Conservation (phyloP, 2,888 invertebrate genomes). For the Pilophorus perplexus region DNA sequence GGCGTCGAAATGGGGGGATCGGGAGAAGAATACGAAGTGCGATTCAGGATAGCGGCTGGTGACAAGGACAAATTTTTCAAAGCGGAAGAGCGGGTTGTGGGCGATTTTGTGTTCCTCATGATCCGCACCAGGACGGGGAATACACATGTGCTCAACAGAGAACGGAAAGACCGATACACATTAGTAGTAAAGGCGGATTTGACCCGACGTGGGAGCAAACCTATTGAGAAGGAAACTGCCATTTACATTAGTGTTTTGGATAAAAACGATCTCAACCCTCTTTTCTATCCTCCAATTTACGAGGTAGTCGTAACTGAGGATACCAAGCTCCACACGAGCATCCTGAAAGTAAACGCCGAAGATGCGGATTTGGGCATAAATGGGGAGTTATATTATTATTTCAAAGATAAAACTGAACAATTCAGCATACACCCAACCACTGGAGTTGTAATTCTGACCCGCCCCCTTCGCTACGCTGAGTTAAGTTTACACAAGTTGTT, state of each 20-base stretch:
- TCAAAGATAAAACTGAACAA: constrained; percentile 71
- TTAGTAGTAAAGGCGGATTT: constrained; percentile 72
- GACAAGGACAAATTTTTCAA: constrained; percentile 87
- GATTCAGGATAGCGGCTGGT: constrained; percentile 81
- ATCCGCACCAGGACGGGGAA: constrained; percentile 83
- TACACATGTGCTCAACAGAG: constrained; percentile 85
- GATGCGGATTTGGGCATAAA: constrained; percentile 94
- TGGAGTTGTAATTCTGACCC: constrained; percentile 78
- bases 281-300: constrained; percentile 87
- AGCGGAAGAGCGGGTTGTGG: constrained; percentile 81
- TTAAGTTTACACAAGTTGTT: constrained; percentile 67
- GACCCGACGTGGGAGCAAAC: constrained; percentile 56
- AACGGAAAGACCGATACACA: constrained; percentile 77
- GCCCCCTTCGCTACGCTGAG: constrained; percentile 69
- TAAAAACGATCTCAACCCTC: constrained; percentile 86
- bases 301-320: constrained; percentile 81
- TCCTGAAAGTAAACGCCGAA: constrained; percentile 77
- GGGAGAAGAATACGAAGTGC: constrained; percentile 58
- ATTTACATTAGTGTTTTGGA: constrained; percentile 72
- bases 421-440: constrained; percentile 91
- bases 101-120: constrained; percentile 89
- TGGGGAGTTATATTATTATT: constrained; percentile 94
- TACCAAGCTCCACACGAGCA: constrained; percentile 76
- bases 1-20: constrained; percentile 60
- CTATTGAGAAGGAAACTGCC: constrained; percentile 66